Percentiles rank a stretch among this genome's conserved stretches.
Evolutionary conservation across 2,888 invertebrate species (phyloP).

Genomic region (Latrodectus elegans): DNA sequence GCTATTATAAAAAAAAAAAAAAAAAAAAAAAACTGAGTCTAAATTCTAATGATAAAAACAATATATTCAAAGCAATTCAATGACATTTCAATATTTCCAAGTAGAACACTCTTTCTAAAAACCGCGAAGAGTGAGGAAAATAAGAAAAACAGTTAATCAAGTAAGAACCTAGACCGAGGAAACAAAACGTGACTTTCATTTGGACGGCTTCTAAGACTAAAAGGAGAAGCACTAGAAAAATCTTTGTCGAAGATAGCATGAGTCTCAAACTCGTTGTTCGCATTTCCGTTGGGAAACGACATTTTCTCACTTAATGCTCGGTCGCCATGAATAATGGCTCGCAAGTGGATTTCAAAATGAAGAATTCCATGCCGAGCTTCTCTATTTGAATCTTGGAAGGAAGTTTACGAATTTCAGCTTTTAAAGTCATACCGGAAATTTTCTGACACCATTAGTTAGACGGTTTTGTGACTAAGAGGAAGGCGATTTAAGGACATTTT

Average conservation of each 20-base stretch:
- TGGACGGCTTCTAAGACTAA: slow-evolving; percentile 37
- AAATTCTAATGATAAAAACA: no score
- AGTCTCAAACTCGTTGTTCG: not conserved
- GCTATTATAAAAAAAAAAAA: no score
- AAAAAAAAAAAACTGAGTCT: no score
- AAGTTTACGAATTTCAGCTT: not conserved
- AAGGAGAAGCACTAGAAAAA: slow-evolving; percentile 38
- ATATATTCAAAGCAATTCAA: no score
- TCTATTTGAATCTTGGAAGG: not conserved
- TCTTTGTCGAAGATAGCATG: not conserved
- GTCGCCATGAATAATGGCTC: not conserved
- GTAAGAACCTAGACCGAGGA: not conserved
- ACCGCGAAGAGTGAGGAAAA: not conserved
- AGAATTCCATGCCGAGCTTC: not conserved
- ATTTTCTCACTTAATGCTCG: not conserved
- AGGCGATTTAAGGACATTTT: no score
- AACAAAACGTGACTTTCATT: slow-evolving; percentile 16
- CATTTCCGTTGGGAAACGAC: not conserved
- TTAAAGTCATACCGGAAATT: not conserved
- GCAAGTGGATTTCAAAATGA: not conserved
- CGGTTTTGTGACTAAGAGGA: not conserved
- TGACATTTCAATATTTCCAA: no score
- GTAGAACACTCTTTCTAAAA: no score
- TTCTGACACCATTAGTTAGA: not conserved
- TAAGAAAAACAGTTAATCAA: not conserved